Percentiles rank a stretch among this genome's conserved stretches.
Conservation (phyloP, 2,113 vertebrate species). For the Halichoerus grypus region DNA sequence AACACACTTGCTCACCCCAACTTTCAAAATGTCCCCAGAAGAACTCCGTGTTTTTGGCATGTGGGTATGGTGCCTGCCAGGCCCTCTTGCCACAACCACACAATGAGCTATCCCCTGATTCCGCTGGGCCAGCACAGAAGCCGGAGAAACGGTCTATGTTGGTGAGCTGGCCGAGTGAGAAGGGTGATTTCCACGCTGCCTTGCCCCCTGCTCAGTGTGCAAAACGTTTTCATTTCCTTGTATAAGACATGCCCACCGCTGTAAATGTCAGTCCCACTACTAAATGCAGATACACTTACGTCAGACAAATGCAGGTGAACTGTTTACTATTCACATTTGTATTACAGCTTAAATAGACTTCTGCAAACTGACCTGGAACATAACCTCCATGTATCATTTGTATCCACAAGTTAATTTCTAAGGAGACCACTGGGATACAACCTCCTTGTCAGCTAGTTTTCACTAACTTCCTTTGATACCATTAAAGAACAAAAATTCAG, state of each 20-base stretch:
- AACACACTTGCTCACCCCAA: not conserved
- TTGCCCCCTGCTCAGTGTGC: fast-evolving
- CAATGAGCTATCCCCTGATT: fast-evolving
- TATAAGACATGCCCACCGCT: not conserved
- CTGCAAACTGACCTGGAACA: not conserved
- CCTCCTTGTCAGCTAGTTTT: too few relatives aligned
- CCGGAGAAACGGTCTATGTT: fast-evolving
- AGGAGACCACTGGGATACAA: not conserved
- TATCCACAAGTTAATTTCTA: not conserved
- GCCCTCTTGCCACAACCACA: not conserved
- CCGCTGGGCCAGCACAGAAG: not conserved
- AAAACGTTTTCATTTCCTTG: fast-evolving
- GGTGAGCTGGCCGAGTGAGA: not conserved
- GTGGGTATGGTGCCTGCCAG: not conserved
- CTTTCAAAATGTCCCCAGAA: not conserved
- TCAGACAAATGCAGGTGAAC: not conserved
- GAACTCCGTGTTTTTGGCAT: fast-evolving
- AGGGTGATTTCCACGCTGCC: fast-evolving
- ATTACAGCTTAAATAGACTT: not conserved
- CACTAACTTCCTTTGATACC: not conserved
- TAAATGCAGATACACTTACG: not conserved
- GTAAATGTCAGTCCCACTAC: not conserved
- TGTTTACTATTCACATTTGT: not conserved
- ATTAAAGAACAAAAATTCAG: not conserved
- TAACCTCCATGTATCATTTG: not conserved